phyloP scores from a whole-genome alignment of 2,797 vertebrate genomes.

The Hydrocynus forskahlii region DNA sequence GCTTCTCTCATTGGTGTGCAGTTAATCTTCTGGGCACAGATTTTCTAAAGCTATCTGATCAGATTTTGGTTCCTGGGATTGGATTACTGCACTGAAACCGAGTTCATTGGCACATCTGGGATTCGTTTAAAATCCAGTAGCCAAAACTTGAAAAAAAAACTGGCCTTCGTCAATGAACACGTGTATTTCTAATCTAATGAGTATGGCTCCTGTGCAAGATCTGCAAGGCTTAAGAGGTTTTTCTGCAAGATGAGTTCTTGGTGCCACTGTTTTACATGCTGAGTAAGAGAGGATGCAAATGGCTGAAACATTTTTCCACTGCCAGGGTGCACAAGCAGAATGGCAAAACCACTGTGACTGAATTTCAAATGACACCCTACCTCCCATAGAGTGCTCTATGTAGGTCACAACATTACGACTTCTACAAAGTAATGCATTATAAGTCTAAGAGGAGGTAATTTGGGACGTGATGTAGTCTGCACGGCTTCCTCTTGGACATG shows the following conservation, averaged over 20 bases:
- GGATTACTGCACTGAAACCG: not conserved
- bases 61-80: not conserved
- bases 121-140: not conserved
- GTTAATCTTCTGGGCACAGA: not conserved
- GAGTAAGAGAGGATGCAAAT: conserved; percentile 37
- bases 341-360: not conserved
- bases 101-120: conserved; percentile 10
- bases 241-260: not conserved
- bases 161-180: not conserved
- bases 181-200: conserved; percentile 10
- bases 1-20: conserved; percentile 10
- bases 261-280: conserved; percentile 40
- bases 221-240: not conserved
- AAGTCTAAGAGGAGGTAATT: not conserved
- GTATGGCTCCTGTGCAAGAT: not conserved
- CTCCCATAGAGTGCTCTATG: not conserved
- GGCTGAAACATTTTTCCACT: conserved; percentile 17
- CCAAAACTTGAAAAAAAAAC: not conserved
- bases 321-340: conserved; percentile 8
- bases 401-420: too few species aligned
- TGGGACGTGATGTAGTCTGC: too few species aligned
- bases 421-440: not conserved
- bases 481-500: too few species aligned
- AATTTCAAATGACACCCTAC: conserved; percentile 1
- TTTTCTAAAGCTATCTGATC: not conserved